These are phyloP conservation scores for Zoroaster sp. DNA, from an alignment of 53 echinoderm and acorn worm genomes.

Conservation along the genomic window DNA sequence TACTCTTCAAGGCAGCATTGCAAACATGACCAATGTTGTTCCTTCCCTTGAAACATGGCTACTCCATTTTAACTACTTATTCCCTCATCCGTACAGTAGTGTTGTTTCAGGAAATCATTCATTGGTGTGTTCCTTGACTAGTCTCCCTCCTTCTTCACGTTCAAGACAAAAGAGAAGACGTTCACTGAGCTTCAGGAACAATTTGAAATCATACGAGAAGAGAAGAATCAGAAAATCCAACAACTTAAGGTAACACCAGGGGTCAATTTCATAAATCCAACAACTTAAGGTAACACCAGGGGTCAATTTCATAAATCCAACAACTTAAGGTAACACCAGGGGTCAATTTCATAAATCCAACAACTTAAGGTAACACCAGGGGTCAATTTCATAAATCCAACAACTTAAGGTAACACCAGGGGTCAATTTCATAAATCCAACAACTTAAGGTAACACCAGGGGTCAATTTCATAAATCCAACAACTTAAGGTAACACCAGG, in stretches of 20 bases:
- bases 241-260: constrained; percentile 57
- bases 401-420: no score
- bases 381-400: no score
- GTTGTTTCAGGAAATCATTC: background rate
- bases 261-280: background rate
- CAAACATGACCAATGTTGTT: background rate
- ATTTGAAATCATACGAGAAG: constrained; percentile 78
- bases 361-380: no score
- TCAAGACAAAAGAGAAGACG: constrained; percentile 54
- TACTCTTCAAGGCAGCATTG: background rate
- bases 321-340: no score
- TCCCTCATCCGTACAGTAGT: background rate
- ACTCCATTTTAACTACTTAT: background rate
- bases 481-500: no score
- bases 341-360: no score
- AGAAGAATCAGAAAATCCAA: constrained; percentile 76
- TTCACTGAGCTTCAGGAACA: constrained; percentile 63
- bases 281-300: background rate
- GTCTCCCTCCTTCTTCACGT: constrained; percentile 22
- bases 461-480: no score
- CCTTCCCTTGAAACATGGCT: background rate
- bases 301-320: no score
- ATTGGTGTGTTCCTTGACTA: constrained; percentile 30
- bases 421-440: background rate
- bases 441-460: no score